Evolutionary conservation across 2,888 invertebrate genomes (phyloP).

Genomic region (Theretra japonica): DNA sequence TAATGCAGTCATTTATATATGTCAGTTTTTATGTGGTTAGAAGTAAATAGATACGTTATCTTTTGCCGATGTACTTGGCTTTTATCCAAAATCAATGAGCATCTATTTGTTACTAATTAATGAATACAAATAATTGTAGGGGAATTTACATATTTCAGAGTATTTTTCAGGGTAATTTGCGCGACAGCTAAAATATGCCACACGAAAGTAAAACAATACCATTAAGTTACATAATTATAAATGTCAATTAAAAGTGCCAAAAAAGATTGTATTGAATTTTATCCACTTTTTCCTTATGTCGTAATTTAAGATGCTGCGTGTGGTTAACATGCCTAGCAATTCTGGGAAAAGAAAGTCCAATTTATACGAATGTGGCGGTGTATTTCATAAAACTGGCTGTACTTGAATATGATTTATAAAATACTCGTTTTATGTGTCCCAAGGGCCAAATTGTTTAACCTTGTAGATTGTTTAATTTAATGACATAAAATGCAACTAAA

Average conservation of each 20-base stretch:
- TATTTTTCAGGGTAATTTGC: too few species aligned
- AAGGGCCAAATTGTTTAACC: too few species aligned
- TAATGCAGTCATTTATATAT: neutral
- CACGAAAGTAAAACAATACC: too few species aligned
- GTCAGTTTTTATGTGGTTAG: neutral
- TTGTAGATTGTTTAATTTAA: too few species aligned
- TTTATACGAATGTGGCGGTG: neutral
- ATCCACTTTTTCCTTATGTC: neutral
- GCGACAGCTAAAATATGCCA: too few species aligned
- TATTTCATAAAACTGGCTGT: neutral
- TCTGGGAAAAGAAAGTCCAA: conserved; percentile 3
- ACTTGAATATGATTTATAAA: neutral
- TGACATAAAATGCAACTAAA: too few species aligned
- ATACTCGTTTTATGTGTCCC: neutral
- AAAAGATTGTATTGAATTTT: neutral
- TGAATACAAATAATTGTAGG: neutral
- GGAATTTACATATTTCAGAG: too few species aligned
- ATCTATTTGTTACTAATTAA: neutral
- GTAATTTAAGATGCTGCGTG: neutral
- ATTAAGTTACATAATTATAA: too few species aligned
- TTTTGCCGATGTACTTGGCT: conserved; percentile 9
- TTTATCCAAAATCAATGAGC: conserved; percentile 2
- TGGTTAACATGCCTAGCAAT: neutral
- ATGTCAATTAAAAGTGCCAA: neutral
- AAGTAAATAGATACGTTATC: conserved; percentile 15